phyloP scores from a whole-genome alignment of 1,140 invertebrate genomes.

The Halotydeus destructor region DNA sequence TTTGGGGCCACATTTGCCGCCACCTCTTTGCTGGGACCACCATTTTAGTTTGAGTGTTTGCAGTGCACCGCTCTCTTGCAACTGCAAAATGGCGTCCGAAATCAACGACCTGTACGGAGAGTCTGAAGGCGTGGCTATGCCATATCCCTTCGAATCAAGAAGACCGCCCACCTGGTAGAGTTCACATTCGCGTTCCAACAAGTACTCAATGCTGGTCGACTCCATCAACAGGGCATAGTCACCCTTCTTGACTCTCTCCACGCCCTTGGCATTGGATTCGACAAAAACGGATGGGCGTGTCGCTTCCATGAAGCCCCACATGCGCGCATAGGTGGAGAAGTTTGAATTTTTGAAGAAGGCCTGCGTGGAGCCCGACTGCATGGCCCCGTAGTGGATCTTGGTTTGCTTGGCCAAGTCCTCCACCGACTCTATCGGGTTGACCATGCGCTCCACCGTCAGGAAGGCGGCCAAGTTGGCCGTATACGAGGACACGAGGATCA shows the following conservation, averaged over 20 bases:
- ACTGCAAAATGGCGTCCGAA: slow-evolving; percentile 27
- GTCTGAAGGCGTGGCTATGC: slow-evolving; percentile 25
- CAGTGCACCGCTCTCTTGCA: slow-evolving; percentile 29
- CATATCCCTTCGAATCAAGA: slow-evolving; percentile 37
- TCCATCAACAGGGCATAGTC: slow-evolving; percentile 77
- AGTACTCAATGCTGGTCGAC: slow-evolving; percentile 54
- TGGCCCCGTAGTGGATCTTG: slow-evolving; percentile 31
- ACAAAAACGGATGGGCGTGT: slow-evolving; percentile 58
- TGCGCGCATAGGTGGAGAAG: slow-evolving; percentile 53
- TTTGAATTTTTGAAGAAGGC: slow-evolving; percentile 46
- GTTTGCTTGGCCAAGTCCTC: slow-evolving; percentile 35
- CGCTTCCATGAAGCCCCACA: slow-evolving; percentile 68
- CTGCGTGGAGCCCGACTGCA: slow-evolving; percentile 30
- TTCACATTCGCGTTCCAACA: slow-evolving; percentile 47
- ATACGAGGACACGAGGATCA: slow-evolving; percentile 36
- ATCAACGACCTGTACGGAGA: slow-evolving; percentile 28
- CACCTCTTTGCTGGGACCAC: slow-evolving; percentile 18
- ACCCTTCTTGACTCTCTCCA: slow-evolving; percentile 49
- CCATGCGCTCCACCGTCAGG: slow-evolving; percentile 33
- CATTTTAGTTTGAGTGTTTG: slow-evolving; percentile 26
- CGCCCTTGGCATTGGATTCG: slow-evolving; percentile 55
- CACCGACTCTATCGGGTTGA: slow-evolving; percentile 31
- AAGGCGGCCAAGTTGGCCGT: slow-evolving; percentile 36
- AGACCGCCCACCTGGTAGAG: slow-evolving; percentile 51
- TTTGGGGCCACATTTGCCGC: slow-evolving; percentile 16